A percentile compares a stretch with the other conserved stretches of the same genome.
phyloP scores from a whole-genome alignment of 2,113 vertebrate genomes.

The Scophthalmus maximus region DNA sequence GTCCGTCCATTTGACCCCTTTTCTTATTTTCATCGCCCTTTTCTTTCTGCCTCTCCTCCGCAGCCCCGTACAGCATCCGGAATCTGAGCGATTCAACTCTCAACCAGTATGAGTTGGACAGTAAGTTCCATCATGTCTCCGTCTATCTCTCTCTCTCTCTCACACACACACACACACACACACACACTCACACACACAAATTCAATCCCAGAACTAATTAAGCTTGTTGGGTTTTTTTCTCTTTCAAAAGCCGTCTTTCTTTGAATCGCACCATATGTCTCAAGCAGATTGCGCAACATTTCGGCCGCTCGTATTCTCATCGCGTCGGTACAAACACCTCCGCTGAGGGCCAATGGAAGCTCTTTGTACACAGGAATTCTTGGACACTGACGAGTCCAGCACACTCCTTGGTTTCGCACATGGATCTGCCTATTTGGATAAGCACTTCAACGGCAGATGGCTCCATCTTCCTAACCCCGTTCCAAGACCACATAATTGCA shows the following conservation, averaged over 20 bases:
- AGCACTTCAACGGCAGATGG: constrained; percentile 51
- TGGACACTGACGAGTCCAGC: constrained; percentile 21
- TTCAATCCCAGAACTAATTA: too few species aligned
- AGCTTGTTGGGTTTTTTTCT: too few species aligned
- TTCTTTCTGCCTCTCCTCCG: constrained; percentile 13
- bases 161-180: neutral
- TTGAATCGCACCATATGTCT: constrained; percentile 22
- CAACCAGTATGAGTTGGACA: constrained; percentile 92
- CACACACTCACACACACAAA: constrained; percentile 13
- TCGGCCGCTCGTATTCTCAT: constrained; percentile 32
- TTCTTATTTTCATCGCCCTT: constrained; percentile 10
- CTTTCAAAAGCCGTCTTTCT: too few species aligned
- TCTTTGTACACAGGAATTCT: constrained; percentile 25
- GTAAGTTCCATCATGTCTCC: constrained; percentile 83
- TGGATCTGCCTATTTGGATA: constrained; percentile 43
- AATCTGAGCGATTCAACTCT: constrained; percentile 92
- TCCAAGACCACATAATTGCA: constrained; percentile 12
- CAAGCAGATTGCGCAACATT: constrained; percentile 23
- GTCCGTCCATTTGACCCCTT: constrained; percentile 12
- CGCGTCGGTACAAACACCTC: constrained; percentile 18
- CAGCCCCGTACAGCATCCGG: constrained; percentile 88
- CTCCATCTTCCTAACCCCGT: constrained; percentile 1
- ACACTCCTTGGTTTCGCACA: constrained; percentile 23
- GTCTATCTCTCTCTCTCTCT: neutral
- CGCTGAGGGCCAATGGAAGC: neutral